Percentiles rank a stretch among this genome's conserved stretches.
phyloP scores from a whole-genome alignment of 2,888 invertebrate genomes.

The Galerucella calmariensis region DNA sequence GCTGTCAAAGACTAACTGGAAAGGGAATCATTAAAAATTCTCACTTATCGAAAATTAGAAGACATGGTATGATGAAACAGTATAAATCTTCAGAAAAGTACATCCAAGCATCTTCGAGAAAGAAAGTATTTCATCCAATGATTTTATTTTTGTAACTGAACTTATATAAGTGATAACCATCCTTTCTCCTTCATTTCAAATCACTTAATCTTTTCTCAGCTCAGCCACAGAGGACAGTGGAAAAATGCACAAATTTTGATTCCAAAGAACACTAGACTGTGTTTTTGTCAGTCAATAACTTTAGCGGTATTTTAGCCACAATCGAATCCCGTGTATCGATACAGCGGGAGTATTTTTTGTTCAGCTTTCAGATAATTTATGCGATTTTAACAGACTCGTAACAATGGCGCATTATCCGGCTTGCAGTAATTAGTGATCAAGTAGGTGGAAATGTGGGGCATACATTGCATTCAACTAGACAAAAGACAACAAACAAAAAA shows the following conservation, averaged over 20 bases:
- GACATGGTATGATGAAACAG: too few species aligned
- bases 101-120: too few species aligned
- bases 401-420: conserved; percentile 61
- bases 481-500: conserved; percentile 60
- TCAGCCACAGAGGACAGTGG: neutral
- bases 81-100: too few species aligned
- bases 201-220: too few species aligned
- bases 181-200: too few species aligned
- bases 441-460: conserved; percentile 66
- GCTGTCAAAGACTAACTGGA: too few species aligned
- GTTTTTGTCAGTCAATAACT: neutral
- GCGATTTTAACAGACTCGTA: conserved; percentile 63
- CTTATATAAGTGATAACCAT: too few species aligned
- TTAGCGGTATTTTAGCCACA: conserved; percentile 8
- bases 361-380: conserved; percentile 59
- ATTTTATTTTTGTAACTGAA: too few species aligned
- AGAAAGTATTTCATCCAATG: too few species aligned
- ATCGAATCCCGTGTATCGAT: conserved; percentile 26
- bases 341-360: conserved; percentile 44
- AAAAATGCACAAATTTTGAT: neutral
- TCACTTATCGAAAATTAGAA: too few species aligned
- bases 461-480: conserved; percentile 60
- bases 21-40: too few species aligned
- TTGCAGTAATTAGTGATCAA: conserved; percentile 65
- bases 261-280: neutral